phyloP scores from a whole-genome alignment of 2,113 vertebrate genomes.

The Anguilla rostrata region DNA sequence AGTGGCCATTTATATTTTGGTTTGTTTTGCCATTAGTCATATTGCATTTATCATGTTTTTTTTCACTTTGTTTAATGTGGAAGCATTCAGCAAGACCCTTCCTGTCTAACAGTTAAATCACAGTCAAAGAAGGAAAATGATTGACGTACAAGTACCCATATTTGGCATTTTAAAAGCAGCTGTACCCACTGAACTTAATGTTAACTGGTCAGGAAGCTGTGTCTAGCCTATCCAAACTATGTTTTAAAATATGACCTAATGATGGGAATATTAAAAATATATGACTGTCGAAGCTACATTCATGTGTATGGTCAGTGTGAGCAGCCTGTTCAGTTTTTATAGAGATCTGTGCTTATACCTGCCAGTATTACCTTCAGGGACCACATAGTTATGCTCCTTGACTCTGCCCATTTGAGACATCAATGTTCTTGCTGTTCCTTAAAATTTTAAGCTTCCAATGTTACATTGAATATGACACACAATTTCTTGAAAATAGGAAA shows the following conservation, averaged over 20 bases:
- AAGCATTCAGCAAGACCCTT: neutral
- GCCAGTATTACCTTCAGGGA: neutral
- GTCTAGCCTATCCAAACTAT: neutral
- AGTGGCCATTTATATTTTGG: slow-evolving; percentile 47
- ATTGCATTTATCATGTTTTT: slow-evolving; percentile 23
- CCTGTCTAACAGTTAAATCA: neutral
- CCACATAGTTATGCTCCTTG: neutral
- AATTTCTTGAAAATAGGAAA: neutral
- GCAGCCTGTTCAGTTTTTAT: neutral
- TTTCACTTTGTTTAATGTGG: slow-evolving; percentile 17
- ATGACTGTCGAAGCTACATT: neutral
- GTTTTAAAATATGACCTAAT: neutral
- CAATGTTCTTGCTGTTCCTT: neutral
- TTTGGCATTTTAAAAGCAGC: neutral
- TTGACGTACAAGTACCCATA: neutral
- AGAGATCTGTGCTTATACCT: neutral
- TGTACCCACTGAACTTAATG: slow-evolving; percentile 3
- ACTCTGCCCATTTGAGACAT: neutral
- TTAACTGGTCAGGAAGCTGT: neutral
- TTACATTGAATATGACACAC: neutral
- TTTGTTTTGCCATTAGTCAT: slow-evolving; percentile 30
- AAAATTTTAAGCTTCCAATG: neutral
- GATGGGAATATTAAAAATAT: neutral
- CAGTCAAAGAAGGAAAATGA: slow-evolving; percentile 10
- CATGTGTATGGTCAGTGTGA: neutral